phyloP scores from a whole-genome alignment of 2,113 vertebrate species.

The Nothocercus nigrocapillus region DNA sequence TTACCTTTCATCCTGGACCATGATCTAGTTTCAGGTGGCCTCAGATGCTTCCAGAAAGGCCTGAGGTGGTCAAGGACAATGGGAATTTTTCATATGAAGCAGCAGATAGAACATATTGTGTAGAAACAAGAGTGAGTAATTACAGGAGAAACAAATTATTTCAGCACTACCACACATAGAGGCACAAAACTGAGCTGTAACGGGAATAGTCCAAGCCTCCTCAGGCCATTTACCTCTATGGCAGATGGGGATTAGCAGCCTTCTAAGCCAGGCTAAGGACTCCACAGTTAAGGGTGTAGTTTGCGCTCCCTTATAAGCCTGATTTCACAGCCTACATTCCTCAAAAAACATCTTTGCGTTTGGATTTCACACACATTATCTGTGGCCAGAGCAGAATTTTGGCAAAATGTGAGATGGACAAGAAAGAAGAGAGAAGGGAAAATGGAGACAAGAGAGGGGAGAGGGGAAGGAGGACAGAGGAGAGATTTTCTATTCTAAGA shows the following conservation, averaged over 20 bases:
- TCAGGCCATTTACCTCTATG: neutral
- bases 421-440: neutral
- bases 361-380: constrained; percentile 38
- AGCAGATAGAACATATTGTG: neutral
- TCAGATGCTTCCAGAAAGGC: neutral
- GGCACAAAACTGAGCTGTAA: neutral
- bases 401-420: neutral
- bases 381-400: neutral
- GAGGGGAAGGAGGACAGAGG: no score
- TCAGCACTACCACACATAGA: neutral
- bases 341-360: neutral
- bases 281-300: neutral
- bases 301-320: neutral
- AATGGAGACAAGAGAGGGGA: no score
- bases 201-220: neutral
- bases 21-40: neutral
- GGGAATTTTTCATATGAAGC: neutral
- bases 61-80: neutral
- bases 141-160: neutral
- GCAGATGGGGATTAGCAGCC: constrained; percentile 16
- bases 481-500: neutral
- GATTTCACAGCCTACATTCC: constrained; percentile 53
- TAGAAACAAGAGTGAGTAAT: neutral
- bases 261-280: neutral
- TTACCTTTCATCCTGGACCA: neutral